A percentile compares a stretch with the other conserved stretches of the same genome.
These are phyloP conservation scores for Dolichomitus sp. DNA, from an alignment of 2,888 invertebrate species.

Conservation along the genomic window DNA sequence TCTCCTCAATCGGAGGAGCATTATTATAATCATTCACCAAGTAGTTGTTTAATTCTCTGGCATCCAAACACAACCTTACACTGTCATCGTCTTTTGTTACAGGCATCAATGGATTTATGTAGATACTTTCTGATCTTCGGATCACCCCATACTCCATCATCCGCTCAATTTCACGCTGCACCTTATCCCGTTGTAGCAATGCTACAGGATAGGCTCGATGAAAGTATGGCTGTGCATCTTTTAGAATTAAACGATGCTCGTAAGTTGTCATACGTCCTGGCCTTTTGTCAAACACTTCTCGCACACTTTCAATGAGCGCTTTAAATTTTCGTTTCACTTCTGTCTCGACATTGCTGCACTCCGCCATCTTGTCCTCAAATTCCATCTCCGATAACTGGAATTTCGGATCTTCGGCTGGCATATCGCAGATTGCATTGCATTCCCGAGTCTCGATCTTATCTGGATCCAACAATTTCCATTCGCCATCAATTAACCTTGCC, in stretches of 20 bases:
- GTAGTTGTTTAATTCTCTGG: not conserved
- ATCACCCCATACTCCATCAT: conserved; percentile 77
- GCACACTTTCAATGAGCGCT: not conserved
- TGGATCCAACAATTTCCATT: not conserved
- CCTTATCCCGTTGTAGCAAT: too few relatives aligned
- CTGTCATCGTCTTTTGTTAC: conserved; percentile 46
- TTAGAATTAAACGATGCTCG: too few relatives aligned
- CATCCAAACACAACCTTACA: conserved; percentile 43
- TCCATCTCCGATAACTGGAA: not conserved
- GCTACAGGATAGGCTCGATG: too few relatives aligned
- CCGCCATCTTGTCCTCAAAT: not conserved
- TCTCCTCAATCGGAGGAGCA: conserved; percentile 36
- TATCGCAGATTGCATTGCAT: not conserved
- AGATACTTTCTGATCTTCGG: conserved; percentile 74
- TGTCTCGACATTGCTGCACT: not conserved
- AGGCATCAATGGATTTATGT: conserved; percentile 70
- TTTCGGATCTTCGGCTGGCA: not conserved
- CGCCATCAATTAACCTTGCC: not conserved
- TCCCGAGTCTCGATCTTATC: not conserved
- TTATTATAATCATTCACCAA: conserved; percentile 47
- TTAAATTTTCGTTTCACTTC: not conserved
- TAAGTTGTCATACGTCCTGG: too few relatives aligned
- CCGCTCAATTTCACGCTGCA: conserved; percentile 33
- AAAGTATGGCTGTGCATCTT: too few relatives aligned
- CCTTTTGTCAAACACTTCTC: too few relatives aligned